Evolutionary conservation across 2,888 invertebrate genomes (phyloP).

Genomic region (Acanthopleura granulata): DNA sequence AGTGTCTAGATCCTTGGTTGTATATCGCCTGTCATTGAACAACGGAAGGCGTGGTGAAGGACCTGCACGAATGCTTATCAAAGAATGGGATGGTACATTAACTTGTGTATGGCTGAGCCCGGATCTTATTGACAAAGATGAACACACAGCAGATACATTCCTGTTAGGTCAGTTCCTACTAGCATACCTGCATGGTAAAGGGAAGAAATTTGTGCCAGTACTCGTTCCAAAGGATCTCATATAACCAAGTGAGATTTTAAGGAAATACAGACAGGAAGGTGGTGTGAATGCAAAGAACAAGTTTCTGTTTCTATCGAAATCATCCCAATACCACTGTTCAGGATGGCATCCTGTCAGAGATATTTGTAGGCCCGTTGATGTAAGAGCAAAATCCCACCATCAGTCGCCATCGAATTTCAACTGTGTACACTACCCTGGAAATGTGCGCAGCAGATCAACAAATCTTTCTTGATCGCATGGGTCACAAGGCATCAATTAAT

Average conservation of each 20-base stretch:
- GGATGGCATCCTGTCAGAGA: conserved; percentile 10
- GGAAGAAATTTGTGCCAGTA: conserved; percentile 23
- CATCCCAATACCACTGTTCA: not conserved
- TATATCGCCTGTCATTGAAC: conserved; percentile 16
- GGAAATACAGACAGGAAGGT: not conserved
- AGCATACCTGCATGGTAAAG: conserved; percentile 21
- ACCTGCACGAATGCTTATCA: not conserved
- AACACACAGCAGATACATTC: not conserved
- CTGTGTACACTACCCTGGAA: not conserved
- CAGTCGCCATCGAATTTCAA: not conserved
- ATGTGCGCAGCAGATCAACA: not conserved
- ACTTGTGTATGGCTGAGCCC: conserved; percentile 3
- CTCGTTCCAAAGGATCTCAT: conserved; percentile 22
- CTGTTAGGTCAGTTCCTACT: conserved; percentile 5
- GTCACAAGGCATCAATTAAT: not conserved
- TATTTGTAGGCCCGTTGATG: not conserved
- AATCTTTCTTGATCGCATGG: not conserved
- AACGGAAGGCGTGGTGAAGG: conserved; percentile 21
- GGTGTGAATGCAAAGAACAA: conserved; percentile 4
- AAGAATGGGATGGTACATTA: conserved; percentile 19
- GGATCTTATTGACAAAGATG: not conserved
- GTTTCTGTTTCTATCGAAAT: conserved; percentile 9
- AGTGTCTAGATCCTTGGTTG: conserved; percentile 14
- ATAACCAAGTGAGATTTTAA: not conserved
- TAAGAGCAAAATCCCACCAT: not conserved